phyloP scores from a whole-genome alignment of 2,113 vertebrate species.

The Epinephelus cyanopodus region DNA sequence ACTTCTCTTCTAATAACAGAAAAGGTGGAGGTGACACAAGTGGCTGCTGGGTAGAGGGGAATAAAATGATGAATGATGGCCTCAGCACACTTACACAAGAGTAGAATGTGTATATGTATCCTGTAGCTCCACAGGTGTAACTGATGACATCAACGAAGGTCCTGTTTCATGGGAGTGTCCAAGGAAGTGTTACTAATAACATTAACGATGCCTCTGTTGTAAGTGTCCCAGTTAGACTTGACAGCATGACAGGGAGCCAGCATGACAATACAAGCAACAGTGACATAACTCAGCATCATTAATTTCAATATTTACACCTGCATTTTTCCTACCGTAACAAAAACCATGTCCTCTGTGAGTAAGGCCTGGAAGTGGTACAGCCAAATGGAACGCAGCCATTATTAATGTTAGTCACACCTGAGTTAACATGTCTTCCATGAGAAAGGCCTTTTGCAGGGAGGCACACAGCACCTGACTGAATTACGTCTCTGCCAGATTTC shows the following conservation, averaged over 20 bases:
- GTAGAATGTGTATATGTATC: neutral
- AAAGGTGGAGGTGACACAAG: slow-evolving; percentile 2
- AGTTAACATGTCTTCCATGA: slow-evolving; percentile 7
- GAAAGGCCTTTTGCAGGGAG: neutral
- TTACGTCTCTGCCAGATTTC: neutral
- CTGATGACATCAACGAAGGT: neutral
- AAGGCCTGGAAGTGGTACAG: neutral
- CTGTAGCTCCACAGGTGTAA: neutral
- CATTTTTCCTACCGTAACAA: neutral
- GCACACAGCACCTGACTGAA: slow-evolving; percentile 4
- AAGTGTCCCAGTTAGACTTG: neutral
- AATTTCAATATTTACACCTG: neutral
- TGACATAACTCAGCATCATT: neutral
- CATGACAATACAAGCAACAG: neutral
- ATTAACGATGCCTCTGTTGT: neutral
- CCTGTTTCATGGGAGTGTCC: neutral
- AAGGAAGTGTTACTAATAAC: neutral
- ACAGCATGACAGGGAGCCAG: neutral
- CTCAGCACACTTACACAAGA: neutral
- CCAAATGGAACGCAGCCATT: slow-evolving; percentile 9
- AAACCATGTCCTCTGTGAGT: neutral
- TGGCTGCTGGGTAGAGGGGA: slow-evolving; percentile 4
- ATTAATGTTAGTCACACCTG: slow-evolving; percentile 18
- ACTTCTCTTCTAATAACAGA: neutral
- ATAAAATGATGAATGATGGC: neutral